A percentile compares a stretch with the other conserved stretches of the same genome.
Conservation (phyloP, 2,113 vertebrate species). For the Delphinapterus leucas region DNA sequence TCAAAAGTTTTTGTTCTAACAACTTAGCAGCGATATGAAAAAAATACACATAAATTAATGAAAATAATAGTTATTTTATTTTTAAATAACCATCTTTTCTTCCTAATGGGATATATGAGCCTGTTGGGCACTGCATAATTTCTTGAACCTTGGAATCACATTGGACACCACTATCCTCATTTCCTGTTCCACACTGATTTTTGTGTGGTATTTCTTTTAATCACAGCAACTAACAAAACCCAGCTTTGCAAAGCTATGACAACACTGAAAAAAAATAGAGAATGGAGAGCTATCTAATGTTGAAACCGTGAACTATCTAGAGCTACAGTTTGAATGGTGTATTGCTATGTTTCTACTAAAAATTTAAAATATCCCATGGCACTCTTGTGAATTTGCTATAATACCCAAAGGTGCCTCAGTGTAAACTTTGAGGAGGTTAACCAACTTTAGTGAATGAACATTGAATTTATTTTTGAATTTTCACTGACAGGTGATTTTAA, state of each 20-base stretch:
- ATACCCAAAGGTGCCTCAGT: not conserved
- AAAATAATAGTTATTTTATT: conserved; percentile 20
- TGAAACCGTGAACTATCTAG: not conserved
- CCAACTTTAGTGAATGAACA: not conserved
- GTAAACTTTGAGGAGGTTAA: not conserved
- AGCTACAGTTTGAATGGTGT: not conserved
- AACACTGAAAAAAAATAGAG: not conserved
- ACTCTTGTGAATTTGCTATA: not conserved
- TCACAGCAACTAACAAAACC: not conserved
- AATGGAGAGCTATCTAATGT: not conserved
- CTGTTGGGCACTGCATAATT: not conserved
- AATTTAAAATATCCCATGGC: not conserved
- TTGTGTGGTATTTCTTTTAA: not conserved
- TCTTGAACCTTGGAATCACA: not conserved
- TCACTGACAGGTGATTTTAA: not conserved
- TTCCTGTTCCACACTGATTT: not conserved
- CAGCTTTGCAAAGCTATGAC: not conserved
- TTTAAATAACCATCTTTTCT: not conserved
- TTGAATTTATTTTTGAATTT: conserved; percentile 27
- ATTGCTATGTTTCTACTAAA: not conserved
- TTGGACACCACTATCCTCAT: not conserved
- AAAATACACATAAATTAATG: not conserved
- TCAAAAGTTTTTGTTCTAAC: not conserved
- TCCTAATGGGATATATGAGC: not conserved
- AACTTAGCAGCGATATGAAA: not conserved